A percentile compares a stretch with the other conserved stretches of the same genome.
These are phyloP conservation scores for Gobio occitaniae DNA, from an alignment of 2,797 vertebrate genomes.

Conservation along the genomic window DNA sequence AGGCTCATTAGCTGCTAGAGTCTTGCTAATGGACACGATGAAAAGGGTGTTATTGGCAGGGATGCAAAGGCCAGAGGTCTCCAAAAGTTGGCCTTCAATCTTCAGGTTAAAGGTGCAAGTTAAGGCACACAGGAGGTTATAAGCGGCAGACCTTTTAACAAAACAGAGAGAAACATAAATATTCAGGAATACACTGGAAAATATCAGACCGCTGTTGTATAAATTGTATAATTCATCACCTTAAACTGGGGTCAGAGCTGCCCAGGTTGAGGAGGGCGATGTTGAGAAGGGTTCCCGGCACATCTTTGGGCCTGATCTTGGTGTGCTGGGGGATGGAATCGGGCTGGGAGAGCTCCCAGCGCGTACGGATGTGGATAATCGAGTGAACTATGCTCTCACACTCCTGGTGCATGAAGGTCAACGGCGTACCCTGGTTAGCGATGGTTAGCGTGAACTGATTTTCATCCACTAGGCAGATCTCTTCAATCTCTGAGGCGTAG, in stretches of 20 bases:
- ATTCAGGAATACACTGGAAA: not conserved
- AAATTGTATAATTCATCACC: constrained; percentile 74
- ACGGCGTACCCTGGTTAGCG: constrained; percentile 96
- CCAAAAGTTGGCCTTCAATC: constrained; percentile 97
- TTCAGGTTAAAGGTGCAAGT: constrained; percentile 99
- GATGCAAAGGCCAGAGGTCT: constrained; percentile 97
- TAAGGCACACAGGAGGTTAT: constrained; percentile 97
- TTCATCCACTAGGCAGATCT: constrained; percentile 97
- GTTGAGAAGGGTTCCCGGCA: constrained; percentile 94
- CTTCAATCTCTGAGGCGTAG: constrained; percentile 97
- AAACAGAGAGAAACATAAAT: constrained; percentile 9
- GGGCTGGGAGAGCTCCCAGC: constrained; percentile 95
- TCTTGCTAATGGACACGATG: constrained; percentile 98
- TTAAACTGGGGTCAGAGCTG: constrained; percentile 95
- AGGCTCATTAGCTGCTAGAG: constrained; percentile 94
- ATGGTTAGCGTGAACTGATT: constrained; percentile 98
- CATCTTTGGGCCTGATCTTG: constrained; percentile 97
- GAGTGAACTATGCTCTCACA: constrained; percentile 97
- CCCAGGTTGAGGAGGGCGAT: constrained; percentile 96
- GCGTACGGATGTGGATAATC: constrained; percentile 95
- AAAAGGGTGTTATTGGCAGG: constrained; percentile 99
- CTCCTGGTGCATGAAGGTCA: constrained; percentile 99
- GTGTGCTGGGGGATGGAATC: constrained; percentile 99
- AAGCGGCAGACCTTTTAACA: constrained; percentile 91
- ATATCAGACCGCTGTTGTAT: not conserved